Base-by-base conservation (phyloP, 2,113 vertebrate species). In the Anarrhichthys ocellatus region DNA sequence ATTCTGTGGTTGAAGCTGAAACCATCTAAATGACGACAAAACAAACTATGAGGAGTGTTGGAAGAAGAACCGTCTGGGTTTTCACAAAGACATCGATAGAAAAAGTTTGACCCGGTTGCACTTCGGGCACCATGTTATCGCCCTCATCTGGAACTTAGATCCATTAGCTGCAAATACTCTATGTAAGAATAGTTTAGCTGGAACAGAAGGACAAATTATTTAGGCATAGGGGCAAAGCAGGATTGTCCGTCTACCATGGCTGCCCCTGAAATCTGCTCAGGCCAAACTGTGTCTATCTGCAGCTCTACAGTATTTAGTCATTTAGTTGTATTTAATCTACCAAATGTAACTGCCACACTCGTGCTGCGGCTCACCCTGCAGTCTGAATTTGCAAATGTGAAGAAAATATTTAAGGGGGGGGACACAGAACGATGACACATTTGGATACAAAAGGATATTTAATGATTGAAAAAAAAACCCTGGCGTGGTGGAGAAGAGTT, bases 331-430 rank as follows among this genome's bases (percentile, higher is more conserved):
- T 91, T 90, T 91, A 90, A 82, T 80, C 87, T 85, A 27, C 91
- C 87, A 78, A 96, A 94, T 97, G 94, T 97, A 97, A 96, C 96
- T 95, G 96, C 96, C 96, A 96, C 95, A 96, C 95, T 90, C 90
- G 50, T 64, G 94, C 96, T 95, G 93, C 95, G 95, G 96, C 95
- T 92, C 92, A 93, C 14, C 94, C 94, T 77, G 95, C 96, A 96
- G 96, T 95, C 94, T 94, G 95, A 95, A 85, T 95, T 92, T 95
- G 94, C 94, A 95, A 96, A 89, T 71, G 80, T 85, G 76, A 88
- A 85, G 76, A 89, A 82, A 82, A 86, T 84, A 77, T 84, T 75
- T 48, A 87, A 82, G 52, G 82, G 85, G 82, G 29, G 29, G 29
- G 29, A 29, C 29, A 81, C 82, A 83, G 68, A 79, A 64, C 27